A percentile compares a stretch with the other conserved stretches of the same genome.
These are phyloP conservation scores for Tupaia chinensis DNA, from an alignment of 2,113 vertebrate genomes.

Conservation along the genomic window DNA sequence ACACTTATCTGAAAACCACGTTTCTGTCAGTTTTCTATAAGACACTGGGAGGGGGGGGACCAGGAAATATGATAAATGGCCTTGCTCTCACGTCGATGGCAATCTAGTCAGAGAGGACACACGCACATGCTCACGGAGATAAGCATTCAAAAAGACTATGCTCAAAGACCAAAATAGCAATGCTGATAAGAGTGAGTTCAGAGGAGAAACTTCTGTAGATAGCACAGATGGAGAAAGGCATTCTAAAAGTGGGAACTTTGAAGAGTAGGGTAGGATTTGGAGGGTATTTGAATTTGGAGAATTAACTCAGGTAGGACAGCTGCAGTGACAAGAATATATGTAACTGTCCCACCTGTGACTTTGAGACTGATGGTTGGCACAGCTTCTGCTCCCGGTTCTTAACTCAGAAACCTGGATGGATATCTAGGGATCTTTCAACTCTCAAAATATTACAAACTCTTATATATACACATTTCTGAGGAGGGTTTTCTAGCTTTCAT, in stretches of 20 bases:
- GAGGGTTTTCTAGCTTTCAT: background rate
- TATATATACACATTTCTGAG: background rate
- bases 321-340: no score
- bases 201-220: background rate
- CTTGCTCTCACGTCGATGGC: background rate
- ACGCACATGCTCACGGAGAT: background rate
- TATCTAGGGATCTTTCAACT: background rate
- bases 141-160: slow-evolving; percentile 38
- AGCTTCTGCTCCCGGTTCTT: background rate
- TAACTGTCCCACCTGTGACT: background rate
- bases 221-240: background rate
- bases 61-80: background rate
- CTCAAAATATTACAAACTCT: background rate
- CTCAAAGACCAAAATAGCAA: slow-evolving; percentile 65
- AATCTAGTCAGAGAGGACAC: background rate
- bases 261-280: background rate
- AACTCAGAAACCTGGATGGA: background rate
- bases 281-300: background rate
- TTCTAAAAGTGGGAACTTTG: background rate
- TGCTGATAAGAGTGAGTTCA: slow-evolving; percentile 49
- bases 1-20: background rate
- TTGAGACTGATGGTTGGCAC: background rate
- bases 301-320: background rate
- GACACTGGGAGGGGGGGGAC: background rate
- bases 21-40: background rate